Conservation (phyloP, 1,140 invertebrate species). For the Cylas formicarius region DNA sequence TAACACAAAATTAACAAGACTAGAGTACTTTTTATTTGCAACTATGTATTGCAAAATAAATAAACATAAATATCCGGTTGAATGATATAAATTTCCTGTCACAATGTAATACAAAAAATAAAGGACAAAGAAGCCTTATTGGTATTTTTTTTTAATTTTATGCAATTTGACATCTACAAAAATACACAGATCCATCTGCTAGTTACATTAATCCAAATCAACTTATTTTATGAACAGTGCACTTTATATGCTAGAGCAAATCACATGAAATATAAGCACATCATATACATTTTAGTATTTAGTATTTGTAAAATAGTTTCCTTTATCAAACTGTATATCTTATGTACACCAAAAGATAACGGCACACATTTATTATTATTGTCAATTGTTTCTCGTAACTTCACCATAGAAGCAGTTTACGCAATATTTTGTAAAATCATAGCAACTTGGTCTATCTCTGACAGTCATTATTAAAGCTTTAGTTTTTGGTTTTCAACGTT, state of each 20-base stretch:
- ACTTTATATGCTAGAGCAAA: too few relatives aligned
- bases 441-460: too few relatives aligned
- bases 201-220: slow-evolving; percentile 13
- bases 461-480: too few relatives aligned
- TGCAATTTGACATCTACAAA: slow-evolving; percentile 25
- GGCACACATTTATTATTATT: background rate
- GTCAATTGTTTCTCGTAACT: background rate
- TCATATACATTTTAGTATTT: background rate
- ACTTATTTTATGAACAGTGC: slow-evolving; percentile 5
- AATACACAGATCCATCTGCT: slow-evolving; percentile 24
- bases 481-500: too few relatives aligned
- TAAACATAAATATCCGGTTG: slow-evolving; percentile 9
- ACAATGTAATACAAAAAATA: slow-evolving; percentile 9
- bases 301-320: background rate
- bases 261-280: slow-evolving; percentile 2
- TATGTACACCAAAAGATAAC: slow-evolving; percentile 16
- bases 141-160: slow-evolving; percentile 6
- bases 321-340: background rate
- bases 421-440: too few relatives aligned
- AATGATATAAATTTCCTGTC: too few relatives aligned
- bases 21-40: slow-evolving; percentile 27
- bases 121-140: slow-evolving; percentile 10
- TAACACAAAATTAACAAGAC: slow-evolving; percentile 16
- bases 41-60: slow-evolving; percentile 21
- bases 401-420: too few relatives aligned